Evolutionary conservation across 2,113 vertebrate species (phyloP).

Genomic region (Pagrus major): DNA sequence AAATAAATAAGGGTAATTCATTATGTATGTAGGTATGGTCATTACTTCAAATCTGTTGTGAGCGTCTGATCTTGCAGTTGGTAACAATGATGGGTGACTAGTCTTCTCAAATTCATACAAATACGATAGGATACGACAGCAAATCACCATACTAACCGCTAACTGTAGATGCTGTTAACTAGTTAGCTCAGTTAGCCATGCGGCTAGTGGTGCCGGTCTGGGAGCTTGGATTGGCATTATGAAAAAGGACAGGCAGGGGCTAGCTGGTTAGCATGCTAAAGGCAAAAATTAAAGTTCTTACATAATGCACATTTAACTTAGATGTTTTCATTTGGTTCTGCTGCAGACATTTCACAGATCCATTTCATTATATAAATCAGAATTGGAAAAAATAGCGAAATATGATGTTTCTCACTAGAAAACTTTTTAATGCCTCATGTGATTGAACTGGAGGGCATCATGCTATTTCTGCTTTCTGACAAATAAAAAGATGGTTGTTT

Average conservation of each 20-base stretch:
- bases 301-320: no score
- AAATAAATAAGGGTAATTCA: background rate
- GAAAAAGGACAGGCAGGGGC: no score
- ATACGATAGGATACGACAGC: no score
- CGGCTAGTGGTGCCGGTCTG: no score
- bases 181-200: no score
- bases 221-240: no score
- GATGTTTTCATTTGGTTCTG: background rate
- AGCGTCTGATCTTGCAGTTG: slow-evolving; percentile 1
- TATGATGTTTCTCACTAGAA: slow-evolving; percentile 14
- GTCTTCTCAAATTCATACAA: no score
- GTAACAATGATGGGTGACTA: slow-evolving; percentile 8
- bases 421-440: slow-evolving; percentile 25
- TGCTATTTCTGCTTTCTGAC: slow-evolving; percentile 32
- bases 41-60: slow-evolving; percentile 12
- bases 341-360: background rate
- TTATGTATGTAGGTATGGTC: slow-evolving; percentile 25
- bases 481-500: slow-evolving; percentile 32
- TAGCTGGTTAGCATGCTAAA: no score
- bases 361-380: slow-evolving; percentile 12
- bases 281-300: no score
- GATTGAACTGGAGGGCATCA: slow-evolving; percentile 16
- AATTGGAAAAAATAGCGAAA: background rate
- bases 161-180: no score
- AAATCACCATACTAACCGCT: no score